A percentile compares a stretch with the other conserved stretches of the same genome.
Evolutionary conservation across 2,797 vertebrate species (phyloP).

Genomic region (Chloroceryle amazona): DNA sequence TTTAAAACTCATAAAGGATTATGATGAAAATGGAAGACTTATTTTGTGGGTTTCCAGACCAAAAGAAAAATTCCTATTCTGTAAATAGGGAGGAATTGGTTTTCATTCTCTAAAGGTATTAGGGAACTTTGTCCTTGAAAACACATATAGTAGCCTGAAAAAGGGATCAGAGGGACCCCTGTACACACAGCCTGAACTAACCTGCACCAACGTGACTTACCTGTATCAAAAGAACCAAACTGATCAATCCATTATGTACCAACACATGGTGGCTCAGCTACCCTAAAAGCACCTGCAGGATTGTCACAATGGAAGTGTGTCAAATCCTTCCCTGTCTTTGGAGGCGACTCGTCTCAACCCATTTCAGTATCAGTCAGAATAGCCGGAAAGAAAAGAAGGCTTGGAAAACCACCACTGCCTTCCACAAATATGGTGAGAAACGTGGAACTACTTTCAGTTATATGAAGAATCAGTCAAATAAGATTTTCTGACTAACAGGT

Average conservation of each 20-base stretch:
- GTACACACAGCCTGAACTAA: constrained; percentile 60
- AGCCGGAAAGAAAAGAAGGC: background rate
- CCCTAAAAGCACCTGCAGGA: background rate
- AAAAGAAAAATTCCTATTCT: constrained; percentile 8
- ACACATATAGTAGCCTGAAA: background rate
- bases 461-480: background rate
- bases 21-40: constrained; percentile 49
- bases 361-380: background rate
- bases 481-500: background rate
- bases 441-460: background rate
- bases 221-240: constrained; percentile 21
- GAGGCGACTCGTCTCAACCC: background rate
- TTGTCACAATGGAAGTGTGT: background rate
- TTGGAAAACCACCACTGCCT: background rate
- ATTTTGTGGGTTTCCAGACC: constrained; percentile 34
- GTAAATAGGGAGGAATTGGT: constrained; percentile 37
- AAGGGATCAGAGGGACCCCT: constrained; percentile 5
- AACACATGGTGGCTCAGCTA: background rate
- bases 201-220: constrained; percentile 11
- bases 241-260: background rate
- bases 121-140: constrained; percentile 10
- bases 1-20: constrained; percentile 60
- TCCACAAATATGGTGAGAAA: background rate
- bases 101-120: constrained; percentile 5
- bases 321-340: background rate